Percentiles rank a stretch among this genome's conserved stretches.
Evolutionary conservation across 1,140 invertebrate genomes (phyloP).

Genomic region (Chymomyza costata): DNA sequence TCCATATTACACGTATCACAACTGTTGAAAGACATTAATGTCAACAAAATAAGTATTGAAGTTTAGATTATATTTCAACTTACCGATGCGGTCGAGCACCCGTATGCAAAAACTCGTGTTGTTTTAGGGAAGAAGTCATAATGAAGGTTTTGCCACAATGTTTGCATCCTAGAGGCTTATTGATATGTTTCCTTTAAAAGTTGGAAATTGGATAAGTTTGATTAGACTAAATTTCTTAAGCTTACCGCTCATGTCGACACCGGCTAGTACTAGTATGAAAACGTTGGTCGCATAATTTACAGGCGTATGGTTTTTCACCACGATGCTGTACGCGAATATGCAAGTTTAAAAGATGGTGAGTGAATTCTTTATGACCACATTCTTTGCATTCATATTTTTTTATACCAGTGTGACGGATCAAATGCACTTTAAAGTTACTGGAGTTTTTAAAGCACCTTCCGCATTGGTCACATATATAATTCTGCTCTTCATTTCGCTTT

Average conservation of each 20-base stretch:
- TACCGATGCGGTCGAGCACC: slow-evolving; percentile 22
- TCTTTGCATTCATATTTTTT: slow-evolving; percentile 23
- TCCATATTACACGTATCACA: slow-evolving; percentile 25
- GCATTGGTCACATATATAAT: slow-evolving; percentile 20
- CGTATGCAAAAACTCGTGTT: slow-evolving; percentile 24
- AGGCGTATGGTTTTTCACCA: slow-evolving; percentile 31
- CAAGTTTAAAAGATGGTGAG: slow-evolving; percentile 16
- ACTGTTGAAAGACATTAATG: slow-evolving; percentile 9
- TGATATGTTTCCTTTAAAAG: slow-evolving; percentile 11
- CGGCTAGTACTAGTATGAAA: slow-evolving; percentile 30
- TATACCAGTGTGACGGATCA: slow-evolving; percentile 22
- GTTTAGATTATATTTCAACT: neutral
- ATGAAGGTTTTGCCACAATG: slow-evolving; percentile 16
- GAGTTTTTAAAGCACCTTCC: slow-evolving; percentile 20
- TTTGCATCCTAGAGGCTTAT: slow-evolving; percentile 12
- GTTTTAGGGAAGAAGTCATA: slow-evolving; percentile 24
- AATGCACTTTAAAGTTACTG: slow-evolving; percentile 27
- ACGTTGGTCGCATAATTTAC: slow-evolving; percentile 17
- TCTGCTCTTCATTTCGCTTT: neutral
- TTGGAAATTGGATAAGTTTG: neutral
- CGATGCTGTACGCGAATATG: slow-evolving; percentile 28
- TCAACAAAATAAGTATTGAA: neutral
- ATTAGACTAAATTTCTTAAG: neutral
- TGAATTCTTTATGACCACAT: slow-evolving; percentile 19
- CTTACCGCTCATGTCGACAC: slow-evolving; percentile 26